These are phyloP conservation scores for Anseranas semipalmata DNA, from an alignment of 2,113 vertebrate genomes.

Conservation along the genomic window DNA sequence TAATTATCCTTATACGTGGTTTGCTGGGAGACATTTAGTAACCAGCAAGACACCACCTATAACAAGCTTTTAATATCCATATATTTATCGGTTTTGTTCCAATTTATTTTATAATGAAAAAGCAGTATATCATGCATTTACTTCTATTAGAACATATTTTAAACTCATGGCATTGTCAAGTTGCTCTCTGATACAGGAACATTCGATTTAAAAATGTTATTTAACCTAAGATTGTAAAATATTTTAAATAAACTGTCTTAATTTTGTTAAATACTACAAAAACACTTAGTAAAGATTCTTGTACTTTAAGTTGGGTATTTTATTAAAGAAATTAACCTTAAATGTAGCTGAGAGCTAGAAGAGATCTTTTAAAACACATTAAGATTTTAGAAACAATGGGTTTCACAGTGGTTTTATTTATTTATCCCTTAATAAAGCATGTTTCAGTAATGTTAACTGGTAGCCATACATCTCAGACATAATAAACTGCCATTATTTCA, in stretches of 20 bases:
- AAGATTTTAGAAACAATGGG: background rate
- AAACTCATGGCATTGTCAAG: background rate
- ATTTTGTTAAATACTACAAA: background rate
- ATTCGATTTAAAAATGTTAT: background rate
- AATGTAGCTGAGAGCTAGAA: background rate
- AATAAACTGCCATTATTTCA: background rate
- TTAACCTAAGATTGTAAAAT: background rate
- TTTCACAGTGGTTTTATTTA: background rate
- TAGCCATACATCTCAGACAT: background rate
- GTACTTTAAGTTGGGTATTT: background rate
- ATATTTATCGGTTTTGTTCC: background rate
- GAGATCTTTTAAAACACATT: background rate
- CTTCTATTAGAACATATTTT: background rate
- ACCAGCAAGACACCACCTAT: rapidly evolving
- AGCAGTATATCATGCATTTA: background rate
- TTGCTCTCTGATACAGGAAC: background rate
- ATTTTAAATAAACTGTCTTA: background rate
- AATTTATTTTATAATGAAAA: background rate
- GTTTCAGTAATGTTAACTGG: background rate
- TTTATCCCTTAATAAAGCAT: background rate
- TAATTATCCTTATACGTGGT: background rate
- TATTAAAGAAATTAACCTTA: background rate
- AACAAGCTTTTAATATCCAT: background rate
- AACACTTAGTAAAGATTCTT: background rate
- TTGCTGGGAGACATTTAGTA: background rate